A percentile compares a stretch with the other conserved stretches of the same genome.
Conservation (phyloP, 2,888 invertebrate genomes). For the Drosophila suboccidentalis region DNA sequence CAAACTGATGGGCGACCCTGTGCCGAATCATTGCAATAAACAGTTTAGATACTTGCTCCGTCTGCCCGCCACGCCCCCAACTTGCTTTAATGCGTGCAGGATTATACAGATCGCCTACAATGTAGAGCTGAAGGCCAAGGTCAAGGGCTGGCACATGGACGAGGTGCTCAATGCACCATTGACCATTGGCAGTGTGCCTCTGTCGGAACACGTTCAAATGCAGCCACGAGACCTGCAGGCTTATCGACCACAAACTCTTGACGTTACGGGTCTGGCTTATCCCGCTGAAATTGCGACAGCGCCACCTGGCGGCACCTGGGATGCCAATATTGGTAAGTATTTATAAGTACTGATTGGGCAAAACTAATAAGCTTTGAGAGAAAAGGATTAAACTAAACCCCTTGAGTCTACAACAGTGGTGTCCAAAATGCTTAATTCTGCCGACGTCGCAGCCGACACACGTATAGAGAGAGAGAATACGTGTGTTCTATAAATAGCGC, state of each 20-base stretch:
- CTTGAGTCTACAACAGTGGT: too few relatives aligned
- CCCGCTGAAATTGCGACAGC: conserved; percentile 11
- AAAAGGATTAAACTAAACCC: too few relatives aligned
- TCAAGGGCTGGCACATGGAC: conserved; percentile 73
- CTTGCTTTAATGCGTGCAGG: conserved; percentile 74
- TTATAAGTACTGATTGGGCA: background rate
- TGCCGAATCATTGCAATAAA: conserved; percentile 69
- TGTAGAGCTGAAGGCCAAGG: conserved; percentile 75
- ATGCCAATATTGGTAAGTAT: conserved; percentile 65
- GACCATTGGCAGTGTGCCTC: conserved; percentile 83
- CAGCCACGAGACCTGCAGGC: conserved; percentile 36
- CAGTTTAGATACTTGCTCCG: conserved; percentile 68
- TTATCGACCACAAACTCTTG: conserved; percentile 18
- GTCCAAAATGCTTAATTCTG: too few relatives aligned
- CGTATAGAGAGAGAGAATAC: too few relatives aligned
- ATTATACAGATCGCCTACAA: conserved; percentile 81
- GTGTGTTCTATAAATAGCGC: too few relatives aligned
- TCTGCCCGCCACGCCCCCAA: conserved; percentile 83
- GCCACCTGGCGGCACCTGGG: conserved; percentile 59
- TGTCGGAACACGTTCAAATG: conserved; percentile 37
- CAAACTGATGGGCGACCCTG: conserved; percentile 66
- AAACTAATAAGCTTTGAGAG: too few relatives aligned
- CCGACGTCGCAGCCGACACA: too few relatives aligned
- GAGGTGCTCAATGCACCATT: conserved; percentile 72
- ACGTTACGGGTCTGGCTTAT: conserved; percentile 29